phyloP scores from a whole-genome alignment of 2,797 vertebrate genomes.

The Rhabdomys pumilio region DNA sequence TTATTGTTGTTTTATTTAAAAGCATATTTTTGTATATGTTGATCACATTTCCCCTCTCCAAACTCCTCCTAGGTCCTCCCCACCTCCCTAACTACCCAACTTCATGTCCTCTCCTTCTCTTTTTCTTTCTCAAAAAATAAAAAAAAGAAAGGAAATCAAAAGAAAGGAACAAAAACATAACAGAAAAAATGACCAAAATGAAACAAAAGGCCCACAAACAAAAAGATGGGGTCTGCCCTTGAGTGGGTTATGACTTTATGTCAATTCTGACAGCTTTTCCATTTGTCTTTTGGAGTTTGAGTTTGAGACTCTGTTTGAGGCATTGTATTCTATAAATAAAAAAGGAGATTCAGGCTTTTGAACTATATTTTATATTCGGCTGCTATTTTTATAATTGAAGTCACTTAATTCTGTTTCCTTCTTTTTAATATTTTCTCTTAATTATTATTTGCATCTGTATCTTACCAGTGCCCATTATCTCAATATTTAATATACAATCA shows the following conservation, averaged over 20 bases:
- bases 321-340: not conserved
- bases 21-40: not conserved
- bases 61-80: not conserved
- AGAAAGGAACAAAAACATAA: not conserved
- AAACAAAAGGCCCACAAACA: not conserved
- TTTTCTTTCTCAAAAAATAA: not conserved
- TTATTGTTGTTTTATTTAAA: not conserved
- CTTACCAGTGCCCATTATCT: constrained; percentile 1
- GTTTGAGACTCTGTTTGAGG: not conserved
- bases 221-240: not conserved
- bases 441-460: not conserved
- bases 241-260: not conserved
- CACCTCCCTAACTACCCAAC: not conserved
- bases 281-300: not conserved
- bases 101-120: not conserved
- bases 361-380: not conserved
- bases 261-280: not conserved
- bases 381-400: not conserved
- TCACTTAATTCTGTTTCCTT: constrained; percentile 32
- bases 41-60: not conserved
- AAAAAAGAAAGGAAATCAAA: not conserved
- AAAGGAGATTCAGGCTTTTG: not conserved
- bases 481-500: constrained; percentile 16
- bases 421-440: constrained; percentile 9
- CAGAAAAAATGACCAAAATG: not conserved